Percentiles rank a stretch among this genome's conserved stretches.
phyloP scores from a whole-genome alignment of 2,888 invertebrate species.

The Glomeris marginata region DNA sequence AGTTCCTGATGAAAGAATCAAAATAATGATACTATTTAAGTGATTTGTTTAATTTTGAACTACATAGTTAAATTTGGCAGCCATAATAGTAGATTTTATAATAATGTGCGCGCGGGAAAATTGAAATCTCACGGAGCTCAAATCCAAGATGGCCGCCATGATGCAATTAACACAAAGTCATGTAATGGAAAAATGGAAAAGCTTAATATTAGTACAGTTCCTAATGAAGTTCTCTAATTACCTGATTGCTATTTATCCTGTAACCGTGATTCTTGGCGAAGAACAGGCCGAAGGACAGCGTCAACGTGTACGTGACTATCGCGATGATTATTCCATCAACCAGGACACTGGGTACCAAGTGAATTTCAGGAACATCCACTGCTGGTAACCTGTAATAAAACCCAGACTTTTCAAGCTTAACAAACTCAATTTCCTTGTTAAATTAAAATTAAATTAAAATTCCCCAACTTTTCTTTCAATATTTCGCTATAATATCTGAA shows the following conservation, averaged over 20 bases:
- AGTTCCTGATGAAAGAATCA: slow-evolving; percentile 2
- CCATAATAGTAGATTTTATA: not conserved
- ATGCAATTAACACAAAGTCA: not conserved
- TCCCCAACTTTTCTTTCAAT: too few relatives aligned
- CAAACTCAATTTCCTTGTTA: too few relatives aligned
- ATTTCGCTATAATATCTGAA: too few relatives aligned
- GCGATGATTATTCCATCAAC: slow-evolving; percentile 49
- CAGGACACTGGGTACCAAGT: slow-evolving; percentile 39
- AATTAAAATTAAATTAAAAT: too few relatives aligned
- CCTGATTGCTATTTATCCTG: slow-evolving; percentile 54
- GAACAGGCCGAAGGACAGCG: slow-evolving; percentile 57
- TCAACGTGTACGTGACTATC: slow-evolving; percentile 53
- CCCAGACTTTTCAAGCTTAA: too few relatives aligned
- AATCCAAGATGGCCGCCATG: not conserved
- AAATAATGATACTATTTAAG: not conserved
- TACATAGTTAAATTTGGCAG: not conserved
- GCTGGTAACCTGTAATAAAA: slow-evolving; percentile 38
- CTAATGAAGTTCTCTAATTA: not conserved
- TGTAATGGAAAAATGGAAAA: not conserved
- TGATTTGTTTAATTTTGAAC: not conserved
- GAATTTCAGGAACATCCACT: slow-evolving; percentile 41
- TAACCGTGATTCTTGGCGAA: slow-evolving; percentile 56
- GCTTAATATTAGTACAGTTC: not conserved
- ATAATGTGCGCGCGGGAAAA: too few relatives aligned
- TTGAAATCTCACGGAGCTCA: not conserved